Percentiles rank a stretch among this genome's conserved stretches.
Conservation (phyloP, 2,113 vertebrate species). For the Lepisosteus osseus region DNA sequence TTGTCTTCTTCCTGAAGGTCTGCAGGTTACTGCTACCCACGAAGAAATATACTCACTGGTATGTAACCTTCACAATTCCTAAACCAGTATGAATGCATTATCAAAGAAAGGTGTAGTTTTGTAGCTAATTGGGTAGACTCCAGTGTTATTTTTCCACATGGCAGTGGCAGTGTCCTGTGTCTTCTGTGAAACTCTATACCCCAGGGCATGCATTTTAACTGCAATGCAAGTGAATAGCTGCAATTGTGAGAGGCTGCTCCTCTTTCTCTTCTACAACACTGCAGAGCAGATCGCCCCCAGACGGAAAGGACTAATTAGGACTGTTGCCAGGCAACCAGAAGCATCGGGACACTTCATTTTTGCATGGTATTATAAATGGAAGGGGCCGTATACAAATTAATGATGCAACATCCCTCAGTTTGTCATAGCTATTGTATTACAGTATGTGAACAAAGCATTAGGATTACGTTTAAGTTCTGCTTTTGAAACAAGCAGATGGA, state of each 20-base stretch:
- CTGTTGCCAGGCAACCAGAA: slow-evolving; percentile 6
- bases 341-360: neutral
- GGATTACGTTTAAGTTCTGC: no score
- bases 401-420: neutral
- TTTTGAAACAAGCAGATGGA: no score
- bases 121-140: no score
- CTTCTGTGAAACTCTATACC: slow-evolving; percentile 17
- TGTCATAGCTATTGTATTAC: no score
- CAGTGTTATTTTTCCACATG: neutral
- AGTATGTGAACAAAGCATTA: no score
- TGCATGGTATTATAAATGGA: no score
- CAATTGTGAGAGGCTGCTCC: slow-evolving; percentile 1
- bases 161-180: slow-evolving; percentile 9
- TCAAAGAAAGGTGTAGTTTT: slow-evolving; percentile 1
- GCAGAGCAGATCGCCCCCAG: no score
- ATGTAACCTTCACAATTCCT: neutral
- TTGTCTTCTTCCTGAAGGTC: slow-evolving; percentile 29
- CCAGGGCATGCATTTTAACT: slow-evolving; percentile 2
- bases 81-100: neutral
- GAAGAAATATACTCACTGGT: slow-evolving; percentile 9
- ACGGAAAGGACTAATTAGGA: neutral
- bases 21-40: slow-evolving; percentile 21
- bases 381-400: neutral
- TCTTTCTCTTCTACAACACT: neutral
- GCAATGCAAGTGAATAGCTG: neutral